These are phyloP conservation scores for Mustelus asterias DNA, from an alignment of 2,113 vertebrate genomes.

Conservation along the genomic window DNA sequence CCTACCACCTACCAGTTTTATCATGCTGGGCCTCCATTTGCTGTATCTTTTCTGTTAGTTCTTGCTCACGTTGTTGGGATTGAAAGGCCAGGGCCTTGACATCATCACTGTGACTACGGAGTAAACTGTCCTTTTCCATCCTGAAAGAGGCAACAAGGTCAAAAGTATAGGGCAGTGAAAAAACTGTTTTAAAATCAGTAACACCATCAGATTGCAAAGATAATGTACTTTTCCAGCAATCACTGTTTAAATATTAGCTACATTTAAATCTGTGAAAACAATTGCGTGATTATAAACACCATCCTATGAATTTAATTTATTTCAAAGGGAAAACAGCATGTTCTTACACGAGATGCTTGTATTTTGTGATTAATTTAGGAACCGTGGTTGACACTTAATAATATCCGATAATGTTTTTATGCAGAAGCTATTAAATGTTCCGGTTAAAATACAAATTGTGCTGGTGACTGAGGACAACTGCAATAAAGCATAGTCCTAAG, in stretches of 20 bases:
- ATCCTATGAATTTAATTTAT: conserved; percentile 17
- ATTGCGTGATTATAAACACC: conserved; percentile 11
- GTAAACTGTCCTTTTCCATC: conserved; percentile 73
- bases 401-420: not conserved
- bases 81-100: conserved; percentile 69
- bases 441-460: not conserved
- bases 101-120: conserved; percentile 66
- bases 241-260: conserved; percentile 3
- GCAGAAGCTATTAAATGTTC: not conserved
- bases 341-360: not conserved
- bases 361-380: not conserved
- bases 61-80: conserved; percentile 72
- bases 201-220: conserved; percentile 7
- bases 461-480: not conserved
- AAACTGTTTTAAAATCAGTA: not conserved
- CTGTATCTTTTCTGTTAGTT: conserved; percentile 79
- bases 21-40: conserved; percentile 82
- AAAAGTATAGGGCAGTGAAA: not conserved
- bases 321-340: not conserved
- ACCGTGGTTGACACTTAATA: not conserved
- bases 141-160: conserved; percentile 52
- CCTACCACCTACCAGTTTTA: conserved; percentile 81
- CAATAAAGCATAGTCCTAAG: not conserved
- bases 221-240: not conserved
- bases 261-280: not conserved